Percentiles rank a stretch among this genome's conserved stretches.
Evolutionary conservation across 2,113 vertebrate genomes (phyloP).

Genomic region (Chionis minor): DNA sequence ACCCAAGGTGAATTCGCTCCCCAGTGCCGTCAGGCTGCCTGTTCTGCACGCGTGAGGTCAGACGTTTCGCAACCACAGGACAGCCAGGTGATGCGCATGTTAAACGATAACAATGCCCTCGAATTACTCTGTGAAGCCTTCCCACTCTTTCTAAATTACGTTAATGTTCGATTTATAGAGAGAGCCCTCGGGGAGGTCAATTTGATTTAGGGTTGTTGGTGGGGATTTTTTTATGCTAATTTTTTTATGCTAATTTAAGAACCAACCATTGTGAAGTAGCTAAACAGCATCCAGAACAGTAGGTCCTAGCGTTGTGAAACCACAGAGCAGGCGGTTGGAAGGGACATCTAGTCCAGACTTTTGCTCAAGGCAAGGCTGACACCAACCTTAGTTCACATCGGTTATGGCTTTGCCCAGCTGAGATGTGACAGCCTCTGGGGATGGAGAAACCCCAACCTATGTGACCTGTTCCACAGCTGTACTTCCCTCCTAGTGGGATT

Average conservation of each 20-base stretch:
- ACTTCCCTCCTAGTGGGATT: background rate
- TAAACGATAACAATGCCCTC: background rate
- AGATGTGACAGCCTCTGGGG: background rate
- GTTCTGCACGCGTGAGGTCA: background rate
- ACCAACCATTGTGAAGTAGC: background rate
- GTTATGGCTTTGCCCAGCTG: background rate
- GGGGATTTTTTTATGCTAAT: background rate
- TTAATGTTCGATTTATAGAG: background rate
- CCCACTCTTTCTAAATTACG: background rate
- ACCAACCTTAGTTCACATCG: background rate
- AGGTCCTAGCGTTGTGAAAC: no score
- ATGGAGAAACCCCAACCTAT: background rate
- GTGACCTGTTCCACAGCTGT: background rate
- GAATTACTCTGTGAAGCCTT: background rate
- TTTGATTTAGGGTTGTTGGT: background rate
- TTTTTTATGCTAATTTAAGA: background rate
- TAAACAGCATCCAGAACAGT: background rate
- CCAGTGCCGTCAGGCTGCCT: rapidly evolving
- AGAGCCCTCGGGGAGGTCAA: background rate
- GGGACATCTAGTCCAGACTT: background rate
- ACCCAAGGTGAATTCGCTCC: background rate
- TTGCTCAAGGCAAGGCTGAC: background rate
- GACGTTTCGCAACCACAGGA: background rate
- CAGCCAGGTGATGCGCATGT: rapidly evolving
- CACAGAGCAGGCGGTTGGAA: background rate